Percentiles rank a stretch among this genome's conserved stretches.
phyloP scores from a whole-genome alignment of 2,113 vertebrate genomes.

The Alethe diademata region DNA sequence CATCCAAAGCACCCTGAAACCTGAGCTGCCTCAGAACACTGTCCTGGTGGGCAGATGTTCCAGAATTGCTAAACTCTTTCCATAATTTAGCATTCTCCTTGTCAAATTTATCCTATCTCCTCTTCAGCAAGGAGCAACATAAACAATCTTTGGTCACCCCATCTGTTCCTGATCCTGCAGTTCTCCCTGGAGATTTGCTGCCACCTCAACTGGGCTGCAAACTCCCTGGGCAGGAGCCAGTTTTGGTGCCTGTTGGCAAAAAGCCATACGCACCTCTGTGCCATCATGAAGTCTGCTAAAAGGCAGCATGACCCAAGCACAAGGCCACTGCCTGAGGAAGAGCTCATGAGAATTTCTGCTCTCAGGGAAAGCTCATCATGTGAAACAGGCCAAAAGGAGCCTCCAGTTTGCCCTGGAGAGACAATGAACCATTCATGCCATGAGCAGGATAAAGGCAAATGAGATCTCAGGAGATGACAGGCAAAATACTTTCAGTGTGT shows the following conservation, averaged over 20 bases:
- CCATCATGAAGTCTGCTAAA: not conserved
- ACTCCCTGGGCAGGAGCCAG: not conserved
- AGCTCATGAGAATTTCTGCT: not conserved
- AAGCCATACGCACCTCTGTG: not conserved
- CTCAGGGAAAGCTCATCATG: not conserved
- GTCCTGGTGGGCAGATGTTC: not conserved
- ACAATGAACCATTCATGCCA: not conserved
- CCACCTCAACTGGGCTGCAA: not conserved
- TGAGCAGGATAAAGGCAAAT: not conserved
- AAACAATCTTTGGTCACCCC: not conserved
- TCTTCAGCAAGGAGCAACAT: not conserved
- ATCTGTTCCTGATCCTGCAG: not conserved
- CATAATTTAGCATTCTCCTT: not conserved
- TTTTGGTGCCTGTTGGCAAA: not conserved
- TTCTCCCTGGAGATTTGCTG: not conserved
- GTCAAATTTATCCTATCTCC: not conserved
- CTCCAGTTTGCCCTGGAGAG: not conserved
- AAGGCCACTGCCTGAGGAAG: not conserved
- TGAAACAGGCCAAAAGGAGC: not conserved
- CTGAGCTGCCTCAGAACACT: not conserved
- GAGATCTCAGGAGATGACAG: not conserved
- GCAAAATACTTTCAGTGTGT: not conserved
- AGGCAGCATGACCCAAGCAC: not conserved
- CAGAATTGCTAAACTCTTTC: slow-evolving; percentile 19
- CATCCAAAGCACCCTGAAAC: not conserved